phyloP scores from a whole-genome alignment of 2,888 invertebrate species.

The Molanna angustata region DNA sequence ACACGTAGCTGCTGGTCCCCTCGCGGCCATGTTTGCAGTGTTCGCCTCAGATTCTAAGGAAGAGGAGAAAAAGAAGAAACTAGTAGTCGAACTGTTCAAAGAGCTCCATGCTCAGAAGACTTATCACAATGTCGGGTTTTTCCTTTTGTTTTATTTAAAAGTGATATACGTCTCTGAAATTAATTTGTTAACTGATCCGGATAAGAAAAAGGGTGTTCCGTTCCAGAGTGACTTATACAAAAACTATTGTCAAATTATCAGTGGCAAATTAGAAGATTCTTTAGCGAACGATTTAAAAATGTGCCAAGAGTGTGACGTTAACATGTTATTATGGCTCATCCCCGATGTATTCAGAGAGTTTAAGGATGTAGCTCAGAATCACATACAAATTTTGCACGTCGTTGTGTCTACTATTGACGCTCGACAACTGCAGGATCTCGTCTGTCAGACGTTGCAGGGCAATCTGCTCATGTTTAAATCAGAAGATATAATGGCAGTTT shows the following conservation, averaged over 20 bases:
- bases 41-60: slow-evolving; percentile 67
- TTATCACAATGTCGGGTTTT: slow-evolving; percentile 77
- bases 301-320: slow-evolving; percentile 86
- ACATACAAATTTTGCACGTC: slow-evolving; percentile 81
- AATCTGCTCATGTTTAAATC: slow-evolving; percentile 79
- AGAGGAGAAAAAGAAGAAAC: slow-evolving; percentile 74
- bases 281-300: slow-evolving; percentile 80
- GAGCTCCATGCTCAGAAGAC: slow-evolving; percentile 68
- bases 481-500: slow-evolving; percentile 70
- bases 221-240: slow-evolving; percentile 85
- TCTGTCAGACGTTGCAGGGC: slow-evolving; percentile 88
- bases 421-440: slow-evolving; percentile 82
- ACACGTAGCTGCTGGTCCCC: slow-evolving; percentile 69
- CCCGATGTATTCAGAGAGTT: slow-evolving; percentile 92
- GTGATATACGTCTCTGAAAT: slow-evolving; percentile 61
- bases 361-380: slow-evolving; percentile 82
- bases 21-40: slow-evolving; percentile 86
- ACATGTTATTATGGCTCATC: slow-evolving; percentile 87
- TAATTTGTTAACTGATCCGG: slow-evolving; percentile 49
- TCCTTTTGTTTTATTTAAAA: slow-evolving; percentile 87
- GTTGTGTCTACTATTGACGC: slow-evolving; percentile 91
- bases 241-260: slow-evolving; percentile 80
- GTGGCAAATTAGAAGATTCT: slow-evolving; percentile 70
- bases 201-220: slow-evolving; percentile 57
- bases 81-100: slow-evolving; percentile 74